Conservation (phyloP, 2,797 vertebrate species). For the Liasis olivaceus region DNA sequence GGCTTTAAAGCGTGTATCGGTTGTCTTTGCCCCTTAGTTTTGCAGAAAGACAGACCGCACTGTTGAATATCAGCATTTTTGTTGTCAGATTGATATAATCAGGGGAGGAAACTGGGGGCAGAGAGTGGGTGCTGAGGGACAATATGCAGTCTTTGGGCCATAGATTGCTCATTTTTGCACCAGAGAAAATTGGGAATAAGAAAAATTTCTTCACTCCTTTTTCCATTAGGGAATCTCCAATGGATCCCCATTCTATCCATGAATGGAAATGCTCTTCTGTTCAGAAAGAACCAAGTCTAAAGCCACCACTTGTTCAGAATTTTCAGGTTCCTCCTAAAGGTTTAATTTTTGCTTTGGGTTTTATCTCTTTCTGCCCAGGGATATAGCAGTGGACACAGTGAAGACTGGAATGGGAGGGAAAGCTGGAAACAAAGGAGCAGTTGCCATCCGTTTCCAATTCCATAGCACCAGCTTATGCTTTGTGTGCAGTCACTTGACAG, state of each 20-base stretch:
- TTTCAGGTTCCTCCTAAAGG: conserved; percentile 24
- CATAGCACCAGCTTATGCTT: conserved; percentile 81
- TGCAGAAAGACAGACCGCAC: neutral
- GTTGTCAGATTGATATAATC: neutral
- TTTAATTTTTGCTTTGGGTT: neutral
- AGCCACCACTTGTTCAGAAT: neutral
- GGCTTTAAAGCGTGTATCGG: neutral
- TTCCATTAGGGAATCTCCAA: neutral
- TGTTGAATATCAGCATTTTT: neutral
- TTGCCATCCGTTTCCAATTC: conserved; percentile 80
- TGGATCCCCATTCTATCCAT: neutral
- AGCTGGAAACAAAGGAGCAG: conserved; percentile 81
- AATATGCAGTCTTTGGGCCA: neutral
- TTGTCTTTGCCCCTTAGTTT: neutral
- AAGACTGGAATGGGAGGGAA: conserved; percentile 84
- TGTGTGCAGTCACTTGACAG: conserved; percentile 80
- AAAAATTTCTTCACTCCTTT: neutral
- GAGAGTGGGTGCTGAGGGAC: neutral
- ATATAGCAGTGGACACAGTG: conserved; percentile 79
- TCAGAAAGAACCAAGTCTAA: neutral
- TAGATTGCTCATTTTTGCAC: neutral
- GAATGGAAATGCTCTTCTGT: neutral
- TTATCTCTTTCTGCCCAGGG: conserved; percentile 58
- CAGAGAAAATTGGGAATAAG: neutral
- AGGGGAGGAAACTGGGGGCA: neutral